Evolutionary conservation across 2,888 invertebrate species (phyloP).

Genomic region (Parnassius mnemosyne): DNA sequence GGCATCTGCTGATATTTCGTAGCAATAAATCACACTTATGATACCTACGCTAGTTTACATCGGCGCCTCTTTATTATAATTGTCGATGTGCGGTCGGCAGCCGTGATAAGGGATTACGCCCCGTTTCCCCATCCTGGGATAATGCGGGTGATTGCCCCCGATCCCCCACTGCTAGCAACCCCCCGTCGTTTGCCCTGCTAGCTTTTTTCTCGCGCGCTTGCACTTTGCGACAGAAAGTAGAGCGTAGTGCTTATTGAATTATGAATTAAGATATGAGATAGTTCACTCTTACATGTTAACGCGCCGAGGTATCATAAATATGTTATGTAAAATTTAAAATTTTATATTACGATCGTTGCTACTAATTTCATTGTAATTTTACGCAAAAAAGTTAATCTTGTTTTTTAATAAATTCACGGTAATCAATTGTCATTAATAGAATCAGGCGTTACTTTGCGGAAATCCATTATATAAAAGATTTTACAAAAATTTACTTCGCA

Average conservation of each 20-base stretch:
- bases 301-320: slow-evolving; percentile 10
- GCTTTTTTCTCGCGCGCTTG: slow-evolving; percentile 70
- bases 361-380: too few species aligned
- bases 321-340: background rate
- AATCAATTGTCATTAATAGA: too few species aligned
- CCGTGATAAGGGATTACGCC: slow-evolving; percentile 68
- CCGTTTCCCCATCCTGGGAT: slow-evolving; percentile 39
- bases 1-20: background rate
- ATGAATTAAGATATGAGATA: slow-evolving; percentile 66
- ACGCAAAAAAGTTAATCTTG: too few species aligned
- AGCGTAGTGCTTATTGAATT: slow-evolving; percentile 69
- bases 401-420: too few species aligned
- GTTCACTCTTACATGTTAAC: slow-evolving; percentile 33
- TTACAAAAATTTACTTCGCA: too few species aligned
- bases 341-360: too few species aligned
- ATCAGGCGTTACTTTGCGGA: too few species aligned
- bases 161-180: slow-evolving; percentile 37
- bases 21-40: slow-evolving; percentile 8
- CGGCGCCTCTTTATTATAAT: slow-evolving; percentile 67
- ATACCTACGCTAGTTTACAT: slow-evolving; percentile 44
- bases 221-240: slow-evolving; percentile 57
- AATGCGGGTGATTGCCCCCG: slow-evolving; percentile 34
- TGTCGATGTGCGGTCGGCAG: slow-evolving; percentile 68
- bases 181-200: slow-evolving; percentile 45
- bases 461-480: too few species aligned